phyloP scores from a whole-genome alignment of 1,140 invertebrate genomes.

The Camponotus pennsylvanicus region DNA sequence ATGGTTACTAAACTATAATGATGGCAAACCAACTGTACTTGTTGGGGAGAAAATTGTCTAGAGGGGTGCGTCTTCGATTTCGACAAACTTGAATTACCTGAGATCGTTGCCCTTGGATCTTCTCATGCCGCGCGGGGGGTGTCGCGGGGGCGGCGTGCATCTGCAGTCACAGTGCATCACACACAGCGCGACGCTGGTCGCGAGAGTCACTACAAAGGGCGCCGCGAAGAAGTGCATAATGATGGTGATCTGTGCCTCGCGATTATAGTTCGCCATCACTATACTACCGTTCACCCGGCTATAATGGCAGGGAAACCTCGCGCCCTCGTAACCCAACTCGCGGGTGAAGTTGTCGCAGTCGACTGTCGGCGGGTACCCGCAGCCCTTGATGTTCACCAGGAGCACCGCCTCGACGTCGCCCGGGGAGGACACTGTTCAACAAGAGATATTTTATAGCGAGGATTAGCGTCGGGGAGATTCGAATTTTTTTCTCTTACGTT shows the following conservation, averaged over 20 bases:
- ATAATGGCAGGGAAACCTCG: conserved; percentile 94
- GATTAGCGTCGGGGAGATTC: conserved; percentile 24
- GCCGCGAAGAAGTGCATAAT: conserved; percentile 94
- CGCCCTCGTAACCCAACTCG: conserved; percentile 91
- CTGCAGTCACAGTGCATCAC: conserved; percentile 94
- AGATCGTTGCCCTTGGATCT: conserved; percentile 87
- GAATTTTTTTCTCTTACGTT: background rate
- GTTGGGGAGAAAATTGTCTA: conserved; percentile 1
- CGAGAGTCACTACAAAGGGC: conserved; percentile 93
- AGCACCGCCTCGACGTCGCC: conserved; percentile 89
- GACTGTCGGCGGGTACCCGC: conserved; percentile 95
- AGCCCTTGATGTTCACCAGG: conserved; percentile 93
- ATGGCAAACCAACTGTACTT: background rate
- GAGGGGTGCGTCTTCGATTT: background rate
- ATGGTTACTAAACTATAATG: background rate
- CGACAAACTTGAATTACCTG: conserved; percentile 84
- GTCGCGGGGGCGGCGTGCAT: conserved; percentile 86
- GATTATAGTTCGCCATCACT: conserved; percentile 92
- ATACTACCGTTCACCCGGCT: conserved; percentile 93
- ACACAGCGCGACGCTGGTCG: conserved; percentile 93
- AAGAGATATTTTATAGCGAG: conserved; percentile 37
- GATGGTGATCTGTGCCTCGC: conserved; percentile 91
- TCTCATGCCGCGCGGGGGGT: conserved; percentile 84
- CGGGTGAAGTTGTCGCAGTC: conserved; percentile 94
- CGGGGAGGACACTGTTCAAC: conserved; percentile 70